Conservation (phyloP, 2,797 vertebrate species). For the Ctenochaetus hawaiiensis region DNA sequence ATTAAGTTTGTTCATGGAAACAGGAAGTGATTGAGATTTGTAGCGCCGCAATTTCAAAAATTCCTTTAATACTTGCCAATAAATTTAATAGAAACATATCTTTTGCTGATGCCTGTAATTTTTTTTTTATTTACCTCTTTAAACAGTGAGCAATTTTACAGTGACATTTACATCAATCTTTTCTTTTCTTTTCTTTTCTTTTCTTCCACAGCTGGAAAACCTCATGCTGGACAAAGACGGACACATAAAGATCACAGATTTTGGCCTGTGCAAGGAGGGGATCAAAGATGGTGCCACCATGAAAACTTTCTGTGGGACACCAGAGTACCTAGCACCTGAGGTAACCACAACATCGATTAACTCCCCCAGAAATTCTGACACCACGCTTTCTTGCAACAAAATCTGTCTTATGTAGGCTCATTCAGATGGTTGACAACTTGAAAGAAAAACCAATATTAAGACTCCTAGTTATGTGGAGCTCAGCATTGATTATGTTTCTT, state of each 20-base stretch:
- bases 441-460: neutral
- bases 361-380: neutral
- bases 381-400: neutral
- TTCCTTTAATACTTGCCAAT: neutral
- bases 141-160: constrained; percentile 1
- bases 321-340: constrained; percentile 98
- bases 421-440: constrained; percentile 1
- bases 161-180: constrained; percentile 4
- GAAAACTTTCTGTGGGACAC: constrained; percentile 98
- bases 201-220: constrained; percentile 92
- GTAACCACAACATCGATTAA: constrained; percentile 70
- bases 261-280: constrained; percentile 98
- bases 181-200: constrained; percentile 10
- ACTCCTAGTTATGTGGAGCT: no score
- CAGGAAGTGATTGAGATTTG: neutral
- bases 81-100: neutral
- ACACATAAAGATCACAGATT: constrained; percentile 98
- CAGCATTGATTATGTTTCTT: neutral
- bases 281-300: constrained; percentile 97
- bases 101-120: neutral
- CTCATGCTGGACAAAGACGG: constrained; percentile 99
- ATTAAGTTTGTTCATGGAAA: neutral
- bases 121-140: neutral
- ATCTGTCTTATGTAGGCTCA: neutral
- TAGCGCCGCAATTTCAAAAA: neutral